phyloP scores from a whole-genome alignment of 2,797 vertebrate genomes.

The Pseudochirops corinnae region DNA sequence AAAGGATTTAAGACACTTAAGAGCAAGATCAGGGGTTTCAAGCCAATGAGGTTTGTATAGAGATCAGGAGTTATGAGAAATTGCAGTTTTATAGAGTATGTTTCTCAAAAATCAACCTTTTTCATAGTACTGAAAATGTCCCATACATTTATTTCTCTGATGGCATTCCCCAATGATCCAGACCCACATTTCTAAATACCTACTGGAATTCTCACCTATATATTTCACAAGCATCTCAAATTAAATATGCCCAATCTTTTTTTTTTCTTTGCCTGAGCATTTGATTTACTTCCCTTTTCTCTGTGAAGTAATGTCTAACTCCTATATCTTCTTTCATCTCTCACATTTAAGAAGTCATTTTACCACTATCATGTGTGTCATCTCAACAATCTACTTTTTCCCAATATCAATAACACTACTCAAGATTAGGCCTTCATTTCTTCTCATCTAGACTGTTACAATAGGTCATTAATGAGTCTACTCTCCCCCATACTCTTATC shows the following conservation, averaged over 20 bases:
- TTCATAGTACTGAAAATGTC: neutral
- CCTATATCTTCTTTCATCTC: neutral
- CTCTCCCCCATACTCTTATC: neutral
- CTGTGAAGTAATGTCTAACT: neutral
- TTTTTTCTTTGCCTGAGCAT: neutral
- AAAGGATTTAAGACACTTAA: neutral
- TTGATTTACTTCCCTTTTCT: neutral
- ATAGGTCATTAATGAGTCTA: neutral
- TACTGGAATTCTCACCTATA: neutral
- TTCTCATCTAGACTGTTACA: neutral
- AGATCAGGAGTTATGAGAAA: neutral
- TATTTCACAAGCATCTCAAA: neutral
- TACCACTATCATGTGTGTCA: neutral
- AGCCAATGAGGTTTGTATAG: neutral
- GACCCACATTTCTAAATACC: neutral
- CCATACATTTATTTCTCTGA: conserved; percentile 1
- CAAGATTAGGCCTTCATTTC: neutral
- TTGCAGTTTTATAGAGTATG: neutral
- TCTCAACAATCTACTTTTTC: neutral
- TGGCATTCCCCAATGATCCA: neutral
- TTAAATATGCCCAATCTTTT: neutral
- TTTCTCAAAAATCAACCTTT: neutral
- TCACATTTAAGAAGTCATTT: neutral
- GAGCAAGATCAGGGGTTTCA: no score
- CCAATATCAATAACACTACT: neutral